These are phyloP conservation scores for Andrena marginata DNA, from an alignment of 2,888 invertebrate species.

Conservation along the genomic window DNA sequence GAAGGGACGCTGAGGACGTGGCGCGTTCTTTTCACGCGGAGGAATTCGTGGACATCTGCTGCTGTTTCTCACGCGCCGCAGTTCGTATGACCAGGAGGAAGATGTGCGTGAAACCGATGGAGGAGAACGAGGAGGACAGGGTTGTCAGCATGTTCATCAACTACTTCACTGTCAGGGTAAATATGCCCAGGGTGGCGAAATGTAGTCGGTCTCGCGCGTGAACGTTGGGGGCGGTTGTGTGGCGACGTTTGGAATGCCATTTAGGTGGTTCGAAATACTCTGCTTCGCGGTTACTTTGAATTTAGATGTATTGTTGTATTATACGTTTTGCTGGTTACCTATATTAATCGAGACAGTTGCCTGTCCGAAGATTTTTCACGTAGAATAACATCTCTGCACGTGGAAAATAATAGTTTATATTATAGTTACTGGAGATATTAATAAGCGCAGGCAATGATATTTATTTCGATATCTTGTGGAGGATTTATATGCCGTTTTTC, in stretches of 20 bases:
- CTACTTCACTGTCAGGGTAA: constrained; percentile 82
- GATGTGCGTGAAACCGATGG: constrained; percentile 78
- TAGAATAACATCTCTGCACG: too few species aligned
- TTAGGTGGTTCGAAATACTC: neutral
- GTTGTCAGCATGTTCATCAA: constrained; percentile 81
- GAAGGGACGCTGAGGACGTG: neutral
- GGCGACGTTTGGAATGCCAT: neutral
- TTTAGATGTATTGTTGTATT: too few species aligned
- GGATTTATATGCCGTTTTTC: too few species aligned
- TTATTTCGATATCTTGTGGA: too few species aligned
- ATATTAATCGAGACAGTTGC: too few species aligned
- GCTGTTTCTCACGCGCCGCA: constrained; percentile 49
- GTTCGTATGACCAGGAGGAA: constrained; percentile 71
- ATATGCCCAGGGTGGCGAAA: constrained; percentile 41
- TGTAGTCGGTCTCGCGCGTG: neutral
- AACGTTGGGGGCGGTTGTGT: neutral
- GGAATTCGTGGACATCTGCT: constrained; percentile 53
- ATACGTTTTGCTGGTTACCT: too few species aligned
- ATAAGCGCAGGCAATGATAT: too few species aligned
- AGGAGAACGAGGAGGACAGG: constrained; percentile 79
- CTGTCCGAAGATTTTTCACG: too few species aligned
- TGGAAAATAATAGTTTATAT: too few species aligned
- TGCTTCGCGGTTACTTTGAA: too few species aligned
- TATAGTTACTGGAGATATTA: too few species aligned
- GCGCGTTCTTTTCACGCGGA: neutral